Conservation (phyloP, 2,888 invertebrate genomes). For the Bembecia ichneumoniformis region DNA sequence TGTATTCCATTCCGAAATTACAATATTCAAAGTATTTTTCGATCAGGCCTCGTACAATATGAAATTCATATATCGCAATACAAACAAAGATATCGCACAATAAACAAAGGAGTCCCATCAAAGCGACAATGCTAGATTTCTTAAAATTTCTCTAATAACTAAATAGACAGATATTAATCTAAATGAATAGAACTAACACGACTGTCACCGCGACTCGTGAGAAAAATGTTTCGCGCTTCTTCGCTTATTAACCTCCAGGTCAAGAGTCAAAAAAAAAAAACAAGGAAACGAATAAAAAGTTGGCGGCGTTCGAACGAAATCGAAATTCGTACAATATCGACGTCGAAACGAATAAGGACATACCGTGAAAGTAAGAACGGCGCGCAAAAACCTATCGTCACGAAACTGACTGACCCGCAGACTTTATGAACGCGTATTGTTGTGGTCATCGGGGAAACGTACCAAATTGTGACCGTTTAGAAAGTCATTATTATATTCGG, state of each 20-base stretch:
- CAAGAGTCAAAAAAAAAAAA: conserved; percentile 1
- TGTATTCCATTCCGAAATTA: no score
- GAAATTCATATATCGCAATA: no score
- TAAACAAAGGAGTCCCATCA: no score
- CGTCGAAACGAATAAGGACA: conserved; percentile 51
- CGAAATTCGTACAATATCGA: conserved; percentile 51
- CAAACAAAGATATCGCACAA: no score
- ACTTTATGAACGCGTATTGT: conserved; percentile 16
- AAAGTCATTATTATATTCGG: conserved; percentile 40
- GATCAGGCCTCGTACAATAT: no score
- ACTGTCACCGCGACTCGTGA: background rate
- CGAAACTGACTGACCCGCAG: conserved; percentile 17
- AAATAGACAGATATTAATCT: no score
- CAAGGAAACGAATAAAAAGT: conserved; percentile 9
- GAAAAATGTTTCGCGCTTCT: background rate
- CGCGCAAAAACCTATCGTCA: conserved; percentile 33
- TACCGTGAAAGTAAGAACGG: conserved; percentile 47
- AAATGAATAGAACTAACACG: no score
- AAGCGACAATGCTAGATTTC: no score
- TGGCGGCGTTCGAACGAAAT: conserved; percentile 36
- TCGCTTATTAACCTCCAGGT: background rate
- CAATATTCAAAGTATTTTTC: no score
- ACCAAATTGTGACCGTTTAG: conserved; percentile 45
- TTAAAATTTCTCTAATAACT: no score
- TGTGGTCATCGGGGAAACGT: conserved; percentile 16